Conservation (phyloP, 2,113 vertebrate species). For the Ailuropoda melanoleuca region DNA sequence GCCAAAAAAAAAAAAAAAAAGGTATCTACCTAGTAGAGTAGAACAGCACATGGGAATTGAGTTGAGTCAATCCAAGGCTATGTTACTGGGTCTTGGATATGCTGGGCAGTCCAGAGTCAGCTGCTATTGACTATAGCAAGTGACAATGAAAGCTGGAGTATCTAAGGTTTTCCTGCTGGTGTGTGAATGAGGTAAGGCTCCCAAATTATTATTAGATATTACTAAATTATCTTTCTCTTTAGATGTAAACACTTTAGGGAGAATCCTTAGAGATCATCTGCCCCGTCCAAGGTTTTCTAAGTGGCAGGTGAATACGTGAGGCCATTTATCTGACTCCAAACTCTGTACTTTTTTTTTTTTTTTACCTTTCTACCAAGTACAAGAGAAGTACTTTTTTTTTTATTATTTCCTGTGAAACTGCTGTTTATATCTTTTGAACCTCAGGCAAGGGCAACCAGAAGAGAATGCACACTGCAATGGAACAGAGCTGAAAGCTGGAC, state of each 20-base stretch:
- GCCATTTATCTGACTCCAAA: not conserved
- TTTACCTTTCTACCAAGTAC: not conserved
- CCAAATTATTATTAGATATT: not conserved
- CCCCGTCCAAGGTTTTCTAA: not conserved
- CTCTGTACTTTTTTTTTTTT: not conserved
- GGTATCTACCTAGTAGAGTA: not conserved
- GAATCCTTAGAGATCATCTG: not conserved
- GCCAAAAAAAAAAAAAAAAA: not conserved
- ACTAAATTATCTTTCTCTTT: not conserved
- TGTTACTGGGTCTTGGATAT: not conserved
- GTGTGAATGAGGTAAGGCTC: not conserved
- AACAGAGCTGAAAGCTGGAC: not conserved
- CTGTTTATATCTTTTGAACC: slow-evolving; percentile 46
- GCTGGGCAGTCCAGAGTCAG: not conserved
- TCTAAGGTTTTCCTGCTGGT: not conserved
- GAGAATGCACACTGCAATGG: not conserved
- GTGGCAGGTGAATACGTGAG: not conserved
- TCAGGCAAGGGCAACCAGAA: slow-evolving; percentile 19
- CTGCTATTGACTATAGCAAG: not conserved
- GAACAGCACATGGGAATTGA: not conserved
- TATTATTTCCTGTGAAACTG: not conserved
- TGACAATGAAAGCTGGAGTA: not conserved
- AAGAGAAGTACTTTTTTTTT: not conserved
- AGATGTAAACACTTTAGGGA: not conserved
- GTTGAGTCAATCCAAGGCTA: not conserved